Evolutionary conservation across 2,113 vertebrate genomes (phyloP).

Genomic region (Hyperopisus bebe): DNA sequence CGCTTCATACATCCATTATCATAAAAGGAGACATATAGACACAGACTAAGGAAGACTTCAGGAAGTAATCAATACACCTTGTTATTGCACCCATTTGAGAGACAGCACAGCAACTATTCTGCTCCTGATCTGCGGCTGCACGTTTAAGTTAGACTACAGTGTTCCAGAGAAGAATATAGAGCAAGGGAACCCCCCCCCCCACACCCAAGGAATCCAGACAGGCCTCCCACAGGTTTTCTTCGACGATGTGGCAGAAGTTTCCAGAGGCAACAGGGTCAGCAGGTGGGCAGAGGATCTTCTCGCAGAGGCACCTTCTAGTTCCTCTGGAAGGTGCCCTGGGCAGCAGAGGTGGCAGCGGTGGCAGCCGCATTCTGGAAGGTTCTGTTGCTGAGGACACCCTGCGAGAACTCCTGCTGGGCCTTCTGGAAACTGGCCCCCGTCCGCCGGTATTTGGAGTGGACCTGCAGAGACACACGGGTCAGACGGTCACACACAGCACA

Average conservation of each 20-base stretch:
- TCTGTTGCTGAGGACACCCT: slow-evolving; percentile 76
- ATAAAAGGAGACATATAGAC: neutral
- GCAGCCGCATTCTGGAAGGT: slow-evolving; percentile 72
- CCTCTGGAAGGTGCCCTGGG: slow-evolving; percentile 67
- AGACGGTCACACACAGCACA: neutral
- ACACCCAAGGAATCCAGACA: neutral
- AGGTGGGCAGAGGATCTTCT: neutral
- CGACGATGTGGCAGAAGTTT: neutral
- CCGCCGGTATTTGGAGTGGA: slow-evolving; percentile 83
- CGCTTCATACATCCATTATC: neutral
- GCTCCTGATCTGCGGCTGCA: neutral
- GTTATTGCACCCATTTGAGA: neutral
- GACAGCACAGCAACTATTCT: neutral
- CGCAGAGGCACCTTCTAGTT: slow-evolving; percentile 50
- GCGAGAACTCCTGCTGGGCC: slow-evolving; percentile 90
- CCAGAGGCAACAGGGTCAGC: neutral
- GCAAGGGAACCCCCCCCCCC: neutral
- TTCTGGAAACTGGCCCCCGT: slow-evolving; percentile 90
- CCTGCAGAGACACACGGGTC: slow-evolving; percentile 52
- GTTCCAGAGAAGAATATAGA: neutral
- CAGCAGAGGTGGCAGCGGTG: slow-evolving; percentile 66
- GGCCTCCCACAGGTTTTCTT: neutral
- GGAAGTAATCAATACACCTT: slow-evolving; percentile 2
- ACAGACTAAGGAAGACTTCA: neutral
- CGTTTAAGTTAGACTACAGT: neutral